Conservation (phyloP, 2,797 vertebrate species). For the Rhynchotus rufescens region DNA sequence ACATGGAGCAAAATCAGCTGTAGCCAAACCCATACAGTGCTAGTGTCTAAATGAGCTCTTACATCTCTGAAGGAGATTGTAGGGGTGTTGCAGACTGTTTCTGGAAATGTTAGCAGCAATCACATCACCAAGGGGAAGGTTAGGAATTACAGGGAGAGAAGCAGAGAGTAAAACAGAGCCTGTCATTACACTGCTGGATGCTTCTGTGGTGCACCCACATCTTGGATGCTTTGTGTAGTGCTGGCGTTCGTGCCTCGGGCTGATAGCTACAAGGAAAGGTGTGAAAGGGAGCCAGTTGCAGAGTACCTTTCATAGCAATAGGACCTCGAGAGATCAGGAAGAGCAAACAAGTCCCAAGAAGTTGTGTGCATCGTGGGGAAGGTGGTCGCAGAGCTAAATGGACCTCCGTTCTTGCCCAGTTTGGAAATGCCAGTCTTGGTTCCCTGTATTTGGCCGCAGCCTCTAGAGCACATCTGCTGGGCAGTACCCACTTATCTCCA, state of each 20-base stretch:
- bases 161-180: background rate
- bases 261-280: background rate
- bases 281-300: background rate
- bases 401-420: background rate
- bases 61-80: background rate
- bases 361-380: background rate
- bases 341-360: background rate
- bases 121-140: background rate
- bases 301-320: background rate
- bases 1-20: background rate
- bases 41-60: rapidly evolving
- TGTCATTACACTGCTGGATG: rapidly evolving
- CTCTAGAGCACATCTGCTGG: background rate
- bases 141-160: background rate
- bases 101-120: background rate
- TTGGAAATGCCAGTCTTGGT: background rate
- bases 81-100: background rate
- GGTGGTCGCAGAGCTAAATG: background rate
- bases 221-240: background rate
- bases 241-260: rapidly evolving
- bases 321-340: background rate
- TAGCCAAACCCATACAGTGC: background rate
- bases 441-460: background rate
- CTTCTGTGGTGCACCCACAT: rapidly evolving
- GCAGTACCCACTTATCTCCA: background rate